Conservation (phyloP, 37 sponge, comb jelly and placozoan genomes). For the Cladorhizidae sp. region DNA sequence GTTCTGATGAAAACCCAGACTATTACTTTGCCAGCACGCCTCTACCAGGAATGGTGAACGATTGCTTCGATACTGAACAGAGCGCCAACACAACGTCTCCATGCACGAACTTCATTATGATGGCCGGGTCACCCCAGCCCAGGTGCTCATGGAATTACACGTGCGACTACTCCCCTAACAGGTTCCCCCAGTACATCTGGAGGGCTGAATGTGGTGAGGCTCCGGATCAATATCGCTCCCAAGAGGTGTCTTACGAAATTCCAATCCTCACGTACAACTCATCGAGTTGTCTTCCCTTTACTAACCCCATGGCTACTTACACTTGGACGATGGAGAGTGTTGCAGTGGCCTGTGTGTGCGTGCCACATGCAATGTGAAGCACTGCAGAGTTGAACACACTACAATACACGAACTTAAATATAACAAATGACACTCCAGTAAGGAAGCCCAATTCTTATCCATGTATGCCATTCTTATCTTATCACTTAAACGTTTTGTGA, state of each 20-base stretch:
- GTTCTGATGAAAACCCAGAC: background rate
- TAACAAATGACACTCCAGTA: no score
- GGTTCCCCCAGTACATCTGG: conserved; percentile 54
- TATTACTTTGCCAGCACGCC: background rate
- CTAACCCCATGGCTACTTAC: background rate
- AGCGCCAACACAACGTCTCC: background rate
- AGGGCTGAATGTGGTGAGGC: conserved; percentile 5
- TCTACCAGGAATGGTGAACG: background rate
- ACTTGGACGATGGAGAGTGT: background rate
- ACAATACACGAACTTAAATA: no score
- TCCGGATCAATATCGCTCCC: background rate
- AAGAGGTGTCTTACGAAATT: no score
- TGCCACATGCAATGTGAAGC: no score
- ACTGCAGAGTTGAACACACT: no score
- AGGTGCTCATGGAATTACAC: background rate
- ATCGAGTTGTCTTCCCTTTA: background rate
- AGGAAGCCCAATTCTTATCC: no score
- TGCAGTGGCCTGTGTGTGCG: no score
- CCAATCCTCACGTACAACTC: background rate
- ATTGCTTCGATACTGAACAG: background rate
- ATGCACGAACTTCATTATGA: background rate
- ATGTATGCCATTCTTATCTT: no score
- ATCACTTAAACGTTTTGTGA: no score
- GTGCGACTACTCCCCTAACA: conserved; percentile 36
- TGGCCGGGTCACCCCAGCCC: background rate